These are phyloP conservation scores for Pogoniulus pusillus DNA, from an alignment of 2,797 vertebrate genomes.

Conservation along the genomic window DNA sequence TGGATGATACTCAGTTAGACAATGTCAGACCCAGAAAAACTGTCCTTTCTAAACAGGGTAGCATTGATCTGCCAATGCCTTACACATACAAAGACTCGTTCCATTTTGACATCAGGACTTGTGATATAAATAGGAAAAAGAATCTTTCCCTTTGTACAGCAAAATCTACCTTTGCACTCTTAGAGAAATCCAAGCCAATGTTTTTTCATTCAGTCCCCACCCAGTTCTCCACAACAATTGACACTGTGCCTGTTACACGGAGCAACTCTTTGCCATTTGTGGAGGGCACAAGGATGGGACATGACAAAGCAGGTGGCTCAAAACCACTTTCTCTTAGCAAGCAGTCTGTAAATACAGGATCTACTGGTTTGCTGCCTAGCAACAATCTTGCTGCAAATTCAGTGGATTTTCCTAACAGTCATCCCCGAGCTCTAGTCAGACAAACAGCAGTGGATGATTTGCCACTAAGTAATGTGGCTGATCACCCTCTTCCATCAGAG, in stretches of 20 bases:
- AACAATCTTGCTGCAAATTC: slow-evolving; percentile 71
- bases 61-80: slow-evolving; percentile 95
- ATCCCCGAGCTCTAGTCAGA: slow-evolving; percentile 89
- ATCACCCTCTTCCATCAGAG: slow-evolving; percentile 61
- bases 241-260: slow-evolving; percentile 84
- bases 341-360: slow-evolving; percentile 70
- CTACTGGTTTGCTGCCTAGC: slow-evolving; percentile 72
- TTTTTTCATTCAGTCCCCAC: slow-evolving; percentile 89
- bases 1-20: slow-evolving; percentile 91
- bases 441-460: slow-evolving; percentile 92
- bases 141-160: slow-evolving; percentile 67
- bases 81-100: slow-evolving; percentile 98
- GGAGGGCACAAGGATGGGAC: slow-evolving; percentile 65
- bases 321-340: slow-evolving; percentile 62
- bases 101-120: slow-evolving; percentile 91
- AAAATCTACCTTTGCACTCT: slow-evolving; percentile 67
- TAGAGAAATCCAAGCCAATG: slow-evolving; percentile 76
- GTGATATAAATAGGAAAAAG: slow-evolving; percentile 74
- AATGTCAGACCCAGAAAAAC: slow-evolving; percentile 93
- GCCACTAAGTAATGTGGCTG: slow-evolving; percentile 68
- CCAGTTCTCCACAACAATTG: slow-evolving; percentile 79
- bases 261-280: slow-evolving; percentile 92
- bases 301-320: slow-evolving; percentile 56
- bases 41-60: slow-evolving; percentile 92
- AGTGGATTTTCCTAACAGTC: slow-evolving; percentile 79